Base-by-base conservation (phyloP, 2,888 invertebrate species). In the Xestia rhomboidea region DNA sequence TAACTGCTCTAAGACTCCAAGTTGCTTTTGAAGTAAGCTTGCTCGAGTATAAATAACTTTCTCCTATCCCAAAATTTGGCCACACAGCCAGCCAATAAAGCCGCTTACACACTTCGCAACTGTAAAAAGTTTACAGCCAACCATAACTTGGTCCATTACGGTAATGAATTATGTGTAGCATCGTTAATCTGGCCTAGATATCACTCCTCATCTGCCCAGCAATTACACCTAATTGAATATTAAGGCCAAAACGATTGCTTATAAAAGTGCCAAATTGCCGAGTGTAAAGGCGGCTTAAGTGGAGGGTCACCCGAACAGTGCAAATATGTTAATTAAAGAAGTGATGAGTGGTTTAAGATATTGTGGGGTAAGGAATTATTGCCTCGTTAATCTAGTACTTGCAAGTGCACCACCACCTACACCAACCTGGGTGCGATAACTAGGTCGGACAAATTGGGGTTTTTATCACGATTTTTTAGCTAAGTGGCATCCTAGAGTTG, bases 211-310 rank as follows among this genome's bases (percentile, higher is more conserved):
- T 93, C 94, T 92, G 91, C 86, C 79, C 83, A 83, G 89, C 93
- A 94, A 95, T 95, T 95, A 95, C 86, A 92, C 87, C 91, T 95
- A 95, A 96, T 95, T 95, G 95, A 95, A 95, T 95, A 96, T 95
- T 94, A 95, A 95, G 91, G 89, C 90, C 88, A 72, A 89, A 90
- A 94, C 91, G 93, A 94, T 94, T 93, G 94, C 93, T 91, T 95
- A 93, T 95, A 95, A 95, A 95, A 95, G 89, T 89, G 84, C 81
- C 86, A 89, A 90, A 91, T 91, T 89, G 77, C 72, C 78, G 78
- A 88, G 89, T 91, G 90, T 90, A 85, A 87, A 89, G 79, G 82
- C 77, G 71, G 84, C 88, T 89, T 68, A 49, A 71, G 76, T 62
- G 66, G 80, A 57, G 84, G 60, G 76, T 51, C 68, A 54, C 15